Evolutionary conservation across 2,888 invertebrate genomes (phyloP), one percentile per base, ranked within the genome.

Genomic region (Hemistola chrysoprasaria): DNA sequence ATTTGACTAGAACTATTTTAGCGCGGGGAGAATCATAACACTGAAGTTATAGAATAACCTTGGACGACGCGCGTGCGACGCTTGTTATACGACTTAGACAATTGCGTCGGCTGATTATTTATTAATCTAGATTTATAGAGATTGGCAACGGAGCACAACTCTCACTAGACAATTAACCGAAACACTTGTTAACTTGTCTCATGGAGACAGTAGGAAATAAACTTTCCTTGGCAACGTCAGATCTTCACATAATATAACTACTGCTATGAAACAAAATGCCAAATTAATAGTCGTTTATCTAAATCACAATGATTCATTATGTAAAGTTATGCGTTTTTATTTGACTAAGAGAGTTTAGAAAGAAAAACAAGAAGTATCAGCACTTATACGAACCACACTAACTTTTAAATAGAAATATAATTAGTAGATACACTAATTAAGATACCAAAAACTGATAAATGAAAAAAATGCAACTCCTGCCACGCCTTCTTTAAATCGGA

Each of bases 121-220:
- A 79, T 78, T 78, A 78, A 77, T 75, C 69, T 62, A 61, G 68
- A 78, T 81, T 78, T 79, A 80, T 77, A 71, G 70, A 64, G 66
- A 82, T 82, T 83, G 78, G 78, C 79, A 78, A 67, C 66, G 56
- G 63, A 62, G 62, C 61, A 63, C 58, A 73, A 69, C 68, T 70
- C 65, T 45, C 57, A 54, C 59, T 50, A 65, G 61, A 71, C 72
- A 73, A 75, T 75, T 74, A 76, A 70, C 65, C 62, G 69, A 68
- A 73, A 75, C 75, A 75, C 70, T 78, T 78, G 75, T 75, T 66
- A 68, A 72, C 77, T 70, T 70, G 71, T 73, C 72, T 69, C 74
- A 63, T 63, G 61, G 71, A 72, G 72, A 74, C 73, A 71, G 69
- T 62, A 62, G 56, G 64, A 77, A 76, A 77, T 74, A 71, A 44